Evolutionary conservation across 92 coral and sea anemone genomes (phyloP), one percentile per base, ranked within the genome.

Genomic region (Diadumene lineata): DNA sequence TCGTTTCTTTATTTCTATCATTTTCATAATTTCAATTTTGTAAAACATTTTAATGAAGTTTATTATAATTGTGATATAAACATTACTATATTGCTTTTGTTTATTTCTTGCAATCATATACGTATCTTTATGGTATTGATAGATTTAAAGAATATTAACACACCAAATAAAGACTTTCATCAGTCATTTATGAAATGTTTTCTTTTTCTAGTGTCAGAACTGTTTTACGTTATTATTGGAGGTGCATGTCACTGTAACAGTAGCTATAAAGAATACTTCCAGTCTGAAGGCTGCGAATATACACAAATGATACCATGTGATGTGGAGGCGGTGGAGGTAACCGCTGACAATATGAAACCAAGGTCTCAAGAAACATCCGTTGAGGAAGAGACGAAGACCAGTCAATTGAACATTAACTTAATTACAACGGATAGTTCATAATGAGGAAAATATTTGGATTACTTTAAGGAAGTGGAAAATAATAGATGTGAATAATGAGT

Each of bases 281-380:
- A 64, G 53, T 75, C 90, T 34, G 78, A 85, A 30, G 74, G 73
- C 60, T 91, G 97, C 29, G 92, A 91, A 70, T 91, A 91, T 80
- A 78, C 92, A 27, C 93, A 90, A 46, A 77, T 91, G 88, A 76
- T 91, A 31, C 88, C 92, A 24, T 91, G 92, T 64, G 96, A 90
- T 50, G 75, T 63, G 50, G 96, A 72, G 31, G 75, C 63, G 0
- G 88, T 69, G 75, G 87, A 84, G 28, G 71, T 86, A 51, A 78
- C 75, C 60, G 69, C 82, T 78, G 82, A 78, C 82, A 56, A 68
- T 55, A 78, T 57, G 64, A 56, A 50, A 65, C 65, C 81, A 16
- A 77, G 68, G 82, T 11, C 75, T 1, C 82, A 68, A 46, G 64
- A 62, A 1, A 6, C 21, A 4, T 56, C 50, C 22, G 23, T 60